Evolutionary conservation across 2,113 vertebrate species (phyloP).

Genomic region (Tragelaphus strepsiceros): DNA sequence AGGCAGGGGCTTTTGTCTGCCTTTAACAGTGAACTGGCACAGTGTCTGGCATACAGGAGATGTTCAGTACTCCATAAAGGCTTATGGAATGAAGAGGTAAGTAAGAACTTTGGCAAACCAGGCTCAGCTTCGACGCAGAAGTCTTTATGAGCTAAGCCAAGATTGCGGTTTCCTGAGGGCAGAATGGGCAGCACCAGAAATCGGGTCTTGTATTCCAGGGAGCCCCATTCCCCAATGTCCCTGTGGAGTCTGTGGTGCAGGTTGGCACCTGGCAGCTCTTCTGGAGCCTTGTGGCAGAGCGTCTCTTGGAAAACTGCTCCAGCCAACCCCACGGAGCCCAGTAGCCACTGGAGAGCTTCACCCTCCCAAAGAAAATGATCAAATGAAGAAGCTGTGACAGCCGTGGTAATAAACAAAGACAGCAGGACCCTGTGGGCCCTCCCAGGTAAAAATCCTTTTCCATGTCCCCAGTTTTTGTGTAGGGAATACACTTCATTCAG

Average conservation of each 20-base stretch:
- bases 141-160: not conserved
- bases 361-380: not conserved
- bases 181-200: not conserved
- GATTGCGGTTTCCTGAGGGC: not conserved
- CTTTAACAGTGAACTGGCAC: not conserved
- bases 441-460: not conserved
- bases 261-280: not conserved
- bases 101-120: not conserved
- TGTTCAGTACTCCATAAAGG: not conserved
- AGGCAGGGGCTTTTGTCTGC: not conserved
- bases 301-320: not conserved
- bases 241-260: not conserved
- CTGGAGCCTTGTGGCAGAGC: not conserved
- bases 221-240: not conserved
- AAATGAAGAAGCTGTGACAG: rapidly evolving
- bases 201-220: not conserved
- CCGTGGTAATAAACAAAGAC: not conserved
- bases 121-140: not conserved
- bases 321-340: not conserved
- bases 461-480: not conserved
- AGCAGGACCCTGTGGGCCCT: not conserved
- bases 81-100: not conserved
- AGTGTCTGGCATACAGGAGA: not conserved
- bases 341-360: not conserved
- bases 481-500: not conserved